Percentiles rank a stretch among this genome's conserved stretches.
These are phyloP conservation scores for Monochamus alternatus DNA, from an alignment of 2,888 invertebrate genomes.

Conservation along the genomic window DNA sequence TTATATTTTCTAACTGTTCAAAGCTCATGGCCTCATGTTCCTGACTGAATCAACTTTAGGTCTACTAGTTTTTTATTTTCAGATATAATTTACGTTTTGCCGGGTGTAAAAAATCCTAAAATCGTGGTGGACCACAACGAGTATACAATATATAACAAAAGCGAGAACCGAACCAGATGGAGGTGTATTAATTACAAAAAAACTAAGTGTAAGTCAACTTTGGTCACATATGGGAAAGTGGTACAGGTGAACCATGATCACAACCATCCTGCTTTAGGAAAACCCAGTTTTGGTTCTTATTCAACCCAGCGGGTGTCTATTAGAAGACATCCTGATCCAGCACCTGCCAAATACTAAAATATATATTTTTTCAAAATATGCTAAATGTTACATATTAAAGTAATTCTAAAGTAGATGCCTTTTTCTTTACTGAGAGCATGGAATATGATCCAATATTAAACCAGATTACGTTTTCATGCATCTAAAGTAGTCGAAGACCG, in stretches of 20 bases:
- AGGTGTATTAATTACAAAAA: slow-evolving; percentile 56
- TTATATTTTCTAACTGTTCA: too few species aligned
- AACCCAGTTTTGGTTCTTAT: slow-evolving; percentile 25
- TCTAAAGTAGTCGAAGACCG: too few species aligned
- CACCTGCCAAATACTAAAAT: too few species aligned
- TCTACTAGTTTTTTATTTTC: slow-evolving; percentile 34
- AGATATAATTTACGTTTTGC: slow-evolving; percentile 51
- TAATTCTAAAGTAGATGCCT: too few species aligned
- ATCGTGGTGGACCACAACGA: slow-evolving; percentile 57
- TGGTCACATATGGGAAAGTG: slow-evolving; percentile 54
- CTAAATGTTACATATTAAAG: too few species aligned
- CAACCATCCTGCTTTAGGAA: slow-evolving; percentile 48
- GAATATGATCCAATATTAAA: too few species aligned
- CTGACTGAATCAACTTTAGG: too few species aligned
- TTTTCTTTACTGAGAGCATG: too few species aligned
- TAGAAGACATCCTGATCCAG: neutral
- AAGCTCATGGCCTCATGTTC: neutral
- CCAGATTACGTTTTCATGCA: too few species aligned
- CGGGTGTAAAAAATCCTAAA: slow-evolving; percentile 57
- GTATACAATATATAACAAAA: slow-evolving; percentile 55
- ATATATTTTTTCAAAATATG: too few species aligned
- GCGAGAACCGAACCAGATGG: slow-evolving; percentile 57
- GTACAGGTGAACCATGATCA: slow-evolving; percentile 54
- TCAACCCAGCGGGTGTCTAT: slow-evolving; percentile 40
- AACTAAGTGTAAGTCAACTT: slow-evolving; percentile 55